Evolutionary conservation across 1,140 invertebrate species (phyloP).

Genomic region (Cephus cinctus): DNA sequence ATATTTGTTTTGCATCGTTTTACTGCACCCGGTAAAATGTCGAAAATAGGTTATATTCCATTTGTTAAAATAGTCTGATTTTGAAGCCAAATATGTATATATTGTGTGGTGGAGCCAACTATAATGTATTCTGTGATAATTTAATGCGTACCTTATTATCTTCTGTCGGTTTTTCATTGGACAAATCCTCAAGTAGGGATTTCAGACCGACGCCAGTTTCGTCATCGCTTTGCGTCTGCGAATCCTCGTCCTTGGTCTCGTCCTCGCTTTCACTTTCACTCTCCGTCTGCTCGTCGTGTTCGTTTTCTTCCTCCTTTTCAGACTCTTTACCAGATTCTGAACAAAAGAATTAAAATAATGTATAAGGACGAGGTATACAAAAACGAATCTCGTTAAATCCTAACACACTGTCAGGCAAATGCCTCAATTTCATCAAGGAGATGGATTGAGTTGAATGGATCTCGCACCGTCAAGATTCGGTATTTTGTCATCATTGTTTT

Average conservation of each 20-base stretch:
- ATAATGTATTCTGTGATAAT: too few species aligned
- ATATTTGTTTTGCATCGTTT: too few species aligned
- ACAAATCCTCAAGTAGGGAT: constrained; percentile 63
- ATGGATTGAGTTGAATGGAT: constrained; percentile 49
- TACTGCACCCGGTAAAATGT: too few species aligned
- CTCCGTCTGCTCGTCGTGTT: constrained; percentile 32
- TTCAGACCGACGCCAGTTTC: constrained; percentile 61
- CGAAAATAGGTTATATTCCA: too few species aligned
- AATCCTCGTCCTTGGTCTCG: constrained; percentile 53
- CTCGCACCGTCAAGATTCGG: constrained; percentile 37
- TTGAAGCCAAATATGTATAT: too few species aligned
- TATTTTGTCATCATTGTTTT: constrained; percentile 37
- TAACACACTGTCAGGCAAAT: constrained; percentile 52
- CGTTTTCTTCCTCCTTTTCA: constrained; percentile 45
- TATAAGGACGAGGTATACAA: too few species aligned
- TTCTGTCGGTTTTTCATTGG: constrained; percentile 37
- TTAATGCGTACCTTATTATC: constrained; percentile 27
- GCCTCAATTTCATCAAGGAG: constrained; percentile 45
- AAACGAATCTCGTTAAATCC: constrained; percentile 8
- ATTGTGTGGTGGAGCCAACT: too few species aligned
- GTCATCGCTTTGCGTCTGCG: constrained; percentile 55
- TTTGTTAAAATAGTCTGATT: too few species aligned
- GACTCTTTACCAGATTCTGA: constrained; percentile 39
- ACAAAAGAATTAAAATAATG: constrained; percentile 9
- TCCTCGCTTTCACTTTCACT: constrained; percentile 44